Conservation (phyloP, 2,797 vertebrate genomes). For the Micropoecilia bifurca region DNA sequence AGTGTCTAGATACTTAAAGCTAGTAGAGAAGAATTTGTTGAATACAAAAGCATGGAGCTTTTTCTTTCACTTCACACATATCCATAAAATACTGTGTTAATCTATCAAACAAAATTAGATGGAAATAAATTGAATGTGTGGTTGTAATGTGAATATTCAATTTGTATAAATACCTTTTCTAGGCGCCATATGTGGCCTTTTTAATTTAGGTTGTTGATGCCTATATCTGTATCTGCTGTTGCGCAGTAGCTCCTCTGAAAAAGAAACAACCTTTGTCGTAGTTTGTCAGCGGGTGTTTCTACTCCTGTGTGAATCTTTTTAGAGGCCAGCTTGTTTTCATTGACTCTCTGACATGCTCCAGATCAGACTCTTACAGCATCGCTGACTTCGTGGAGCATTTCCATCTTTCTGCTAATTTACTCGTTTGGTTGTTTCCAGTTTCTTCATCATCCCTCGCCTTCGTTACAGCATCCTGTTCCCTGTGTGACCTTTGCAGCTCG, state of each 20-base stretch:
- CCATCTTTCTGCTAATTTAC: slow-evolving; percentile 17
- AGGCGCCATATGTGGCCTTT: background rate
- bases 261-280: slow-evolving; percentile 1
- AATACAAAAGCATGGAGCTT: background rate
- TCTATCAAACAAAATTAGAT: background rate
- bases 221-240: background rate
- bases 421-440: slow-evolving; percentile 16
- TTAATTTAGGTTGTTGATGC: background rate
- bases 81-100: background rate
- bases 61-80: background rate
- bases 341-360: background rate
- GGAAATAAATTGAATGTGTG: background rate
- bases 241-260: background rate
- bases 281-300: slow-evolving; percentile 5
- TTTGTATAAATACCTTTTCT: background rate
- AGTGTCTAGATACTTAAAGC: background rate
- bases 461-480: slow-evolving; percentile 14
- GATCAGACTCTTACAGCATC: background rate
- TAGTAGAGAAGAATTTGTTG: background rate
- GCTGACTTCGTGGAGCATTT: slow-evolving; percentile 1
- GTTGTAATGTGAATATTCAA: background rate
- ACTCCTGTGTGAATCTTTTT: background rate
- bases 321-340: slow-evolving; percentile 12
- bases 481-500: slow-evolving; percentile 45
- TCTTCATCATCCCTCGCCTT: background rate